These are phyloP conservation scores for Zeuzera pyrina DNA, from an alignment of 2,888 invertebrate species.

Conservation along the genomic window DNA sequence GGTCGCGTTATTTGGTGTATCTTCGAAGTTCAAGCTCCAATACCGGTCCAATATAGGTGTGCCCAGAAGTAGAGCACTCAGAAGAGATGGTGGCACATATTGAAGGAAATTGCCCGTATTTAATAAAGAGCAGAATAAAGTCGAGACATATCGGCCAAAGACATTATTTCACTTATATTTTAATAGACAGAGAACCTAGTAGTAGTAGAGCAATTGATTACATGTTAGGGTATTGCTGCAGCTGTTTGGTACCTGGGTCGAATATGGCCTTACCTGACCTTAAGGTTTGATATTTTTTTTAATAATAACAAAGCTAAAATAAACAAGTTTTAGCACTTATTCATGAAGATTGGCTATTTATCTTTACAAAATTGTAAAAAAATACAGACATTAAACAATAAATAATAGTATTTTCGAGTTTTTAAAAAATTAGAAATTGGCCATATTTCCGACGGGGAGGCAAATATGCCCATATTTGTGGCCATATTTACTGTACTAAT, in stretches of 20 bases:
- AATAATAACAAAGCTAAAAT: too few species aligned
- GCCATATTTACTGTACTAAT: not conserved
- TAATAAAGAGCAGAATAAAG: conserved; percentile 1
- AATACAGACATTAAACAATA: too few species aligned
- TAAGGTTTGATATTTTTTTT: too few species aligned
- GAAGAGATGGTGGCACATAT: conserved; percentile 1
- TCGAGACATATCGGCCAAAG: conserved; percentile 1
- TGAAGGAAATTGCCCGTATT: not conserved
- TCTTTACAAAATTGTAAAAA: conserved; percentile 28
- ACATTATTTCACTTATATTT: conserved; percentile 2
- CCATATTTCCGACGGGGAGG: not conserved
- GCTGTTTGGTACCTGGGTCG: too few species aligned
- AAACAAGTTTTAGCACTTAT: not conserved
- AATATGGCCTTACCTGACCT: too few species aligned
- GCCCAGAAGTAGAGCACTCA: not conserved
- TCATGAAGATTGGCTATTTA: not conserved
- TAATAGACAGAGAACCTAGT: conserved; percentile 2
- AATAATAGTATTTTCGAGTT: not conserved
- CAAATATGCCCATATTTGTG: not conserved
- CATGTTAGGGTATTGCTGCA: too few species aligned
- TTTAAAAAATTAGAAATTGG: not conserved
- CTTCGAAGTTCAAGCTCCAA: too few species aligned
- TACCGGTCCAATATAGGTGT: not conserved
- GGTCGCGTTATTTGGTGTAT: too few species aligned
- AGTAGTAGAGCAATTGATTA: not conserved